A percentile compares a stretch with the other conserved stretches of the same genome.
These are phyloP conservation scores for Sorex fumeus DNA, from an alignment of 2,113 vertebrate genomes.

Conservation along the genomic window DNA sequence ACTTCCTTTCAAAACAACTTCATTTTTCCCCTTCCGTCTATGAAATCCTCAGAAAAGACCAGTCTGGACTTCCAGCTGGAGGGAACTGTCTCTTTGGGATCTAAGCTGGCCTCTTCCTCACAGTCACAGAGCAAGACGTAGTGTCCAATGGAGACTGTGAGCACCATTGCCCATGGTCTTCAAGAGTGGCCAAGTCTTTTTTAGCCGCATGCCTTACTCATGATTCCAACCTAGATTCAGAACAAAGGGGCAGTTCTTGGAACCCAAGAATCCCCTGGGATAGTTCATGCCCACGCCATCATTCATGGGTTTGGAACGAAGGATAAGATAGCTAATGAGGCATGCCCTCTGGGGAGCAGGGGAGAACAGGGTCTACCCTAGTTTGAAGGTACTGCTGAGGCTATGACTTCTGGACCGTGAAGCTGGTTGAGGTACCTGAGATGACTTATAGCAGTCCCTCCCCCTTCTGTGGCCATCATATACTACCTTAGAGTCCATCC, in stretches of 20 bases:
- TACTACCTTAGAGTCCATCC: neutral
- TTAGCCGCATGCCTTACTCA: neutral
- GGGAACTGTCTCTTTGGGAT: neutral
- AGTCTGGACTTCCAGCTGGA: neutral
- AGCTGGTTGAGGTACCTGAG: neutral
- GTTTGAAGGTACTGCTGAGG: neutral
- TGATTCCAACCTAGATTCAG: neutral
- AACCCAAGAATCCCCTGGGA: neutral
- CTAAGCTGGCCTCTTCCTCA: neutral
- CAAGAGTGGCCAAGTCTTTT: neutral
- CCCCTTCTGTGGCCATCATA: neutral
- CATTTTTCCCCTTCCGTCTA: neutral
- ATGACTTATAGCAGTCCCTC: neutral
- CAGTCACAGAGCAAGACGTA: neutral
- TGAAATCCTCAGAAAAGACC: neutral
- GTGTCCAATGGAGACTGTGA: neutral
- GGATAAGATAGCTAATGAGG: neutral
- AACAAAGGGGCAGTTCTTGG: neutral
- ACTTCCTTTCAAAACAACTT: slow-evolving; percentile 20
- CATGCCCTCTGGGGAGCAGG: neutral
- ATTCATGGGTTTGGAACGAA: neutral
- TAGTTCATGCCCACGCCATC: neutral
- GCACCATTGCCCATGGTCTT: neutral
- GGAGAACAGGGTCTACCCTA: neutral
- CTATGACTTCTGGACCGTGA: neutral